These are phyloP conservation scores for Andrena flavipes DNA, from an alignment of 2,888 invertebrate species.

Conservation along the genomic window DNA sequence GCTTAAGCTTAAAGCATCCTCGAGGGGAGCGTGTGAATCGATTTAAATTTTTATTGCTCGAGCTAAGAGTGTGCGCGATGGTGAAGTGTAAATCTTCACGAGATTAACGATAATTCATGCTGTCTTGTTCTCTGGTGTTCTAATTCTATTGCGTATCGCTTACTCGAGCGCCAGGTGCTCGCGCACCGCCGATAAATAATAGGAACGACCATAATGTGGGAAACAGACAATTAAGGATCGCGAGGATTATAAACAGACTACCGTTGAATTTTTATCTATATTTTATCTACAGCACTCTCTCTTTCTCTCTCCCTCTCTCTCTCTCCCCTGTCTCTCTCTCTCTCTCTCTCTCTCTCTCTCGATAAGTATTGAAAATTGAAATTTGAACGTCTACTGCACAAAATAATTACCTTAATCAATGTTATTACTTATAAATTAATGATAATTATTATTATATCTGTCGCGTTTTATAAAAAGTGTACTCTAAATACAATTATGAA, in stretches of 20 bases:
- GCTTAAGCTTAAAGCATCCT: constrained; percentile 19
- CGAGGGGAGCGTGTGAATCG: constrained; percentile 22
- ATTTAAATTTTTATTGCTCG: constrained; percentile 29
- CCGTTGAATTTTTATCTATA: constrained; percentile 76
- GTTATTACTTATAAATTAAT: constrained; percentile 81
- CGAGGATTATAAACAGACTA: constrained; percentile 75
- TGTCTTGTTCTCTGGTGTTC: constrained; percentile 32
- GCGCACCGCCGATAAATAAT: constrained; percentile 9
- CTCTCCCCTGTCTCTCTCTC: constrained; percentile 65
- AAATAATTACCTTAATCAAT: constrained; percentile 82
- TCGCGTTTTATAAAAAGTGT: constrained; percentile 84
- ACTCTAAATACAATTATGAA: constrained; percentile 80
- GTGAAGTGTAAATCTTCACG: constrained; percentile 17
- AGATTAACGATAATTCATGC: constrained; percentile 21
- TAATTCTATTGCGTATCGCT: constrained; percentile 45
- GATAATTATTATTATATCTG: constrained; percentile 77
- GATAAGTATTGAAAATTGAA: constrained; percentile 78
- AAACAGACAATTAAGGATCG: constrained; percentile 49
- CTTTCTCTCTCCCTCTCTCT: constrained; percentile 65
- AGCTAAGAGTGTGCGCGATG: constrained; percentile 4
- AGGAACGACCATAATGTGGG: not conserved
- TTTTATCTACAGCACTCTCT: constrained; percentile 82
- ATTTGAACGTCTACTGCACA: constrained; percentile 84
- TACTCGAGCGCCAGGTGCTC: constrained; percentile 32
- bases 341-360: constrained; percentile 65